Evolutionary conservation across 2,113 vertebrate species (phyloP).

Genomic region (Cervus canadensis): DNA sequence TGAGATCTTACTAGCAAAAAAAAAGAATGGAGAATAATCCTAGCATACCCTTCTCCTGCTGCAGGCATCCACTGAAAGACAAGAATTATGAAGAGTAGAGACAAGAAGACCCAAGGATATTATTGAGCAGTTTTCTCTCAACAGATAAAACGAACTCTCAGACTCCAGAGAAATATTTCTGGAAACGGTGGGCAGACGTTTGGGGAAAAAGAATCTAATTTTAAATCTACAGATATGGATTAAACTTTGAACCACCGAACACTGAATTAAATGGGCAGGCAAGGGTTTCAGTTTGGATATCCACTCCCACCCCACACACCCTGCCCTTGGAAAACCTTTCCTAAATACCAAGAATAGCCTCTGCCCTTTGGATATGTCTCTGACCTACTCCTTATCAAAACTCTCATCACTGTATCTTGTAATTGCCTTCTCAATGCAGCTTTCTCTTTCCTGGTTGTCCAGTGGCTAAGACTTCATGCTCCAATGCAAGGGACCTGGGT

Average conservation of each 20-base stretch:
- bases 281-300: background rate
- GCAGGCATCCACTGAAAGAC: background rate
- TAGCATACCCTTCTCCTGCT: background rate
- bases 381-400: background rate
- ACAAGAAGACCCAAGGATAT: background rate
- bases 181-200: background rate
- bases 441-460: background rate
- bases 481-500: background rate
- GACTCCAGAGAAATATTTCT: constrained; percentile 11
- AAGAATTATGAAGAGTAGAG: background rate
- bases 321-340: background rate
- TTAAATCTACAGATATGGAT: constrained; percentile 28
- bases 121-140: background rate
- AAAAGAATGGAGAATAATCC: background rate
- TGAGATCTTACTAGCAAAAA: background rate
- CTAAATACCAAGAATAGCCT: background rate
- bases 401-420: background rate
- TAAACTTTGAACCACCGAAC: background rate
- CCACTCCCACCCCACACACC: fast-evolving
- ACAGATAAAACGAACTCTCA: background rate
- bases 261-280: background rate
- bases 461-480: background rate
- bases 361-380: background rate
- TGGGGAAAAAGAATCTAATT: background rate
- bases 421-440: background rate